phyloP scores from a whole-genome alignment of 1,140 invertebrate species.

The Brachionus asplanchnoidis region DNA sequence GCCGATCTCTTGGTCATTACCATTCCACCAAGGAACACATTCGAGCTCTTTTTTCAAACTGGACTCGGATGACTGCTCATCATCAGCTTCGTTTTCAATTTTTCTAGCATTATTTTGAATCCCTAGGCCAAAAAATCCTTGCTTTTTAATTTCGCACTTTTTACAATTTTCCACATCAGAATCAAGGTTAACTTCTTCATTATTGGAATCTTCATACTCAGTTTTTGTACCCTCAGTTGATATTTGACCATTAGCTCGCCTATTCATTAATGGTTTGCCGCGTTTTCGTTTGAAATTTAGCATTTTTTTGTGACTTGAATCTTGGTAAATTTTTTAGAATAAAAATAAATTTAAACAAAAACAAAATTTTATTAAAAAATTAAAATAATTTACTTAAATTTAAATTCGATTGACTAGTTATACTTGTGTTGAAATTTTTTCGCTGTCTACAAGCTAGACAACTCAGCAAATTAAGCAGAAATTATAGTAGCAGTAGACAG shows the following conservation, averaged over 20 bases:
- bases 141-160: background rate
- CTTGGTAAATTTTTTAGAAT: background rate
- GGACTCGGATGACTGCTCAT: background rate
- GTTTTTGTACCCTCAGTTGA: background rate
- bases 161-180: background rate
- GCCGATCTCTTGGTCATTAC: background rate
- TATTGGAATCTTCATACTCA: constrained; percentile 23
- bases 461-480: no score
- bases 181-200: background rate
- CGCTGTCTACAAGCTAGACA: background rate
- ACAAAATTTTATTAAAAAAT: background rate
- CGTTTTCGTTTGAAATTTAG: constrained; percentile 1
- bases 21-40: background rate
- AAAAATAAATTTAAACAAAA: no score
- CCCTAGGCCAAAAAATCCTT: background rate
- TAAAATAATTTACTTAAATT: constrained; percentile 11
- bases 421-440: background rate
- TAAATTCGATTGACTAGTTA: background rate
- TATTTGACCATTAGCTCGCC: background rate
- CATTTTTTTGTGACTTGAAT: background rate
- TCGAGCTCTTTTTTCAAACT: constrained; percentile 19
- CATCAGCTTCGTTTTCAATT: constrained; percentile 18
- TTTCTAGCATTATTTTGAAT: background rate
- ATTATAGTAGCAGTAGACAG: no score
- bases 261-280: background rate